Evolutionary conservation across 2,888 invertebrate genomes (phyloP).

Genomic region (Molorchus minor): DNA sequence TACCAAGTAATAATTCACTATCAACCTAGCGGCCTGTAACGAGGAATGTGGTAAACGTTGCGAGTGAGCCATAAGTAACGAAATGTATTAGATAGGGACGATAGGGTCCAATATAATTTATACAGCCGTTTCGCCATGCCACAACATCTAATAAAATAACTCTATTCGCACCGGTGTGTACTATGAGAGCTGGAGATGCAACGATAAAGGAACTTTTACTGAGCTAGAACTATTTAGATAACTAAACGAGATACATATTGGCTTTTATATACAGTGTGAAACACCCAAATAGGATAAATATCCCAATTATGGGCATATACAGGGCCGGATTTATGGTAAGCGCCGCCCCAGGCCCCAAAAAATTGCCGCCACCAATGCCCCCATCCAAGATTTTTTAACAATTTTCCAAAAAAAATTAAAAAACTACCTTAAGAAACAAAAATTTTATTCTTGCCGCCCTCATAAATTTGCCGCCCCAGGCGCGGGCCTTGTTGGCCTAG

Average conservation of each 20-base stretch:
- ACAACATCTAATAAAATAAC: conserved; percentile 21
- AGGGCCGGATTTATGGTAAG: too few relatives aligned
- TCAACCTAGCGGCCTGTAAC: conserved; percentile 7
- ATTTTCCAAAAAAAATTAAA: too few relatives aligned
- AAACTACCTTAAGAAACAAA: too few relatives aligned
- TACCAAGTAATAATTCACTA: not conserved
- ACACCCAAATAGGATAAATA: too few relatives aligned
- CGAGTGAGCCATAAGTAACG: conserved; percentile 3
- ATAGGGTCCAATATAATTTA: conserved; percentile 19
- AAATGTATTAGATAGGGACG: conserved; percentile 8
- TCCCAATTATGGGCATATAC: too few relatives aligned
- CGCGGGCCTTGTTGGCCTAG: too few relatives aligned
- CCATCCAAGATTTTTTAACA: too few relatives aligned
- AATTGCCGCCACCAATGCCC: too few relatives aligned
- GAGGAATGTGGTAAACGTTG: conserved; percentile 14
- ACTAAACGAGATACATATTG: conserved; percentile 26
- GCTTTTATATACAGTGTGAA: too few relatives aligned
- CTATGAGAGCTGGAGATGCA: conserved; percentile 24
- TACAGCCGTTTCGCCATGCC: conserved; percentile 12
- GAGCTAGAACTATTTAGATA: conserved; percentile 31
- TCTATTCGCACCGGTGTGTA: conserved; percentile 12
- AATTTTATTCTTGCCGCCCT: too few relatives aligned
- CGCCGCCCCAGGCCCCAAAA: too few relatives aligned
- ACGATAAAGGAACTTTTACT: conserved; percentile 30
- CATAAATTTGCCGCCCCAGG: too few relatives aligned